Evolutionary conservation across 1,140 invertebrate genomes (phyloP).

Genomic region (Chlorops oryzae): DNA sequence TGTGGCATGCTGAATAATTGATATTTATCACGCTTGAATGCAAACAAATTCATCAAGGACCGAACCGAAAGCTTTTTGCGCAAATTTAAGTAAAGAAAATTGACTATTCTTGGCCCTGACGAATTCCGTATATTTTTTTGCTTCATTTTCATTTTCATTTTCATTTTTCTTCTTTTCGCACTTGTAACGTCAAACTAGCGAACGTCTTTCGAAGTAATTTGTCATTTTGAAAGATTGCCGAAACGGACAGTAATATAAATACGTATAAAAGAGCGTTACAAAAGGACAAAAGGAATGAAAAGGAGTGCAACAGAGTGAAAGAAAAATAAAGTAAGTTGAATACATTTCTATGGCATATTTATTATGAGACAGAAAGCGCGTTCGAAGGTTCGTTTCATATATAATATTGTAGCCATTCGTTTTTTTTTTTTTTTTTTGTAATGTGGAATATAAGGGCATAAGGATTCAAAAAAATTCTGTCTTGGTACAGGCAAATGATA

Average conservation of each 20-base stretch:
- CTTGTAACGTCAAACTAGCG: too few relatives aligned
- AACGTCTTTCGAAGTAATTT: slow-evolving; percentile 34
- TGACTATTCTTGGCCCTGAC: slow-evolving; percentile 20
- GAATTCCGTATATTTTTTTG: slow-evolving; percentile 10
- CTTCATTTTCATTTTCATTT: slow-evolving; percentile 30
- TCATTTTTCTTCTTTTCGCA: too few relatives aligned
- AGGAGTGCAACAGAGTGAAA: background rate
- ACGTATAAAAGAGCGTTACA: background rate
- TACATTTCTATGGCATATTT: background rate
- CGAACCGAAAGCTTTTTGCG: slow-evolving; percentile 10
- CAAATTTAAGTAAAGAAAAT: slow-evolving; percentile 26
- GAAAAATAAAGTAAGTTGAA: background rate
- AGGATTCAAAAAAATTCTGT: background rate
- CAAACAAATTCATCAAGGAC: slow-evolving; percentile 5
- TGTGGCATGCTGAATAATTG: too few relatives aligned
- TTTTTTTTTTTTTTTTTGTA: too few relatives aligned
- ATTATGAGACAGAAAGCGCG: background rate
- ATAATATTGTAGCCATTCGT: background rate
- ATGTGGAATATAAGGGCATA: too few relatives aligned
- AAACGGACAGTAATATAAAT: background rate
- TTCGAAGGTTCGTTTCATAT: slow-evolving; percentile 4
- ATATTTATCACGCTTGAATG: background rate
- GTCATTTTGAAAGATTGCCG: slow-evolving; percentile 19
- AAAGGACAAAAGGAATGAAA: background rate
- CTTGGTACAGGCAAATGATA: background rate